A percentile compares a stretch with the other conserved stretches of the same genome.
phyloP scores from a whole-genome alignment of 1,140 invertebrate genomes.

The Eupristina koningsbergeri region DNA sequence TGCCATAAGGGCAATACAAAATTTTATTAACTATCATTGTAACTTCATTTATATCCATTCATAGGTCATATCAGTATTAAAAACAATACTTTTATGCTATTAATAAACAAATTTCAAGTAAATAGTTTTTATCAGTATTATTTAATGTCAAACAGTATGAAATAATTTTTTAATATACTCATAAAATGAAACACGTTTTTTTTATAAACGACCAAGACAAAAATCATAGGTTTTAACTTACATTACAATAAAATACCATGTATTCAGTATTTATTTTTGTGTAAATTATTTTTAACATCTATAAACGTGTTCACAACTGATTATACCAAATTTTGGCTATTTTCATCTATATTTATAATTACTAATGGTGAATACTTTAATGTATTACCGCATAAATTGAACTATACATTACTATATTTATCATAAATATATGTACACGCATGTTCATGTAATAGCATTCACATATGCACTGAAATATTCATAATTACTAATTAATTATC shows the following conservation, averaged over 20 bases:
- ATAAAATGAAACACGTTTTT: background rate
- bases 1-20: background rate
- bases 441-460: no score
- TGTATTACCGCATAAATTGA: background rate
- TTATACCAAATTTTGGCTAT: background rate
- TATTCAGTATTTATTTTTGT: background rate
- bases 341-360: background rate
- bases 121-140: background rate
- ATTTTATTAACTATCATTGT: conserved; percentile 1
- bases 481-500: conserved; percentile 62
- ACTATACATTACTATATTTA: conserved; percentile 43
- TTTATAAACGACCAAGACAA: background rate
- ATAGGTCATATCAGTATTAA: no score
- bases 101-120: background rate
- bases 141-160: background rate
- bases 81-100: background rate
- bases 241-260: background rate
- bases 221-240: background rate
- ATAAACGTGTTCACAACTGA: background rate
- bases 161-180: background rate
- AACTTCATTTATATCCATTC: background rate
- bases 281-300: background rate
- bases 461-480: background rate
- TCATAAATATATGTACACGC: no score
- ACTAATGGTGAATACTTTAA: background rate